phyloP scores from a whole-genome alignment of 2,113 vertebrate species.

The Suricata suricatta region DNA sequence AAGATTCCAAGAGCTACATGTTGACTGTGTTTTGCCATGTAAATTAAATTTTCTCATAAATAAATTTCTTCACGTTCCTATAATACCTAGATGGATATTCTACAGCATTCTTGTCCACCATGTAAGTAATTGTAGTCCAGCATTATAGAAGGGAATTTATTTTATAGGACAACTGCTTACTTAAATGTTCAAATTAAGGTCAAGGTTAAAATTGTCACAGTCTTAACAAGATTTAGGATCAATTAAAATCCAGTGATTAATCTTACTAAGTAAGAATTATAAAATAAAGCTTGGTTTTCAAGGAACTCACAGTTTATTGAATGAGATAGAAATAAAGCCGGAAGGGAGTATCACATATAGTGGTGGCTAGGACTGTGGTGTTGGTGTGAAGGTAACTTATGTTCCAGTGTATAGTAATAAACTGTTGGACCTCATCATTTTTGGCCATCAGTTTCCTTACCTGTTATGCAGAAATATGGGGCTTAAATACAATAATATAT shows the following conservation, averaged over 20 bases:
- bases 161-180: not conserved
- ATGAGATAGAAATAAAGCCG: not conserved
- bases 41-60: not conserved
- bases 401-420: not conserved
- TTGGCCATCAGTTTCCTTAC: not conserved
- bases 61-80: not conserved
- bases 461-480: not conserved
- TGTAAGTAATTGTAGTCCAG: not conserved
- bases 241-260: not conserved
- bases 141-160: not conserved
- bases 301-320: not conserved
- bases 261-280: constrained; percentile 1
- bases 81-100: not conserved
- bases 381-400: not conserved
- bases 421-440: not conserved
- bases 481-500: not conserved
- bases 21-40: not conserved
- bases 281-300: not conserved
- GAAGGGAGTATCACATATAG: not conserved
- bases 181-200: not conserved
- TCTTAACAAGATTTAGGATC: not conserved
- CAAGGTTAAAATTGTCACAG: not conserved
- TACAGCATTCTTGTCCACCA: not conserved
- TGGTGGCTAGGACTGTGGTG: not conserved
- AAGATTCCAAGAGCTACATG: not conserved